phyloP scores from a whole-genome alignment of 2,888 invertebrate genomes.

The Pocota personata region DNA sequence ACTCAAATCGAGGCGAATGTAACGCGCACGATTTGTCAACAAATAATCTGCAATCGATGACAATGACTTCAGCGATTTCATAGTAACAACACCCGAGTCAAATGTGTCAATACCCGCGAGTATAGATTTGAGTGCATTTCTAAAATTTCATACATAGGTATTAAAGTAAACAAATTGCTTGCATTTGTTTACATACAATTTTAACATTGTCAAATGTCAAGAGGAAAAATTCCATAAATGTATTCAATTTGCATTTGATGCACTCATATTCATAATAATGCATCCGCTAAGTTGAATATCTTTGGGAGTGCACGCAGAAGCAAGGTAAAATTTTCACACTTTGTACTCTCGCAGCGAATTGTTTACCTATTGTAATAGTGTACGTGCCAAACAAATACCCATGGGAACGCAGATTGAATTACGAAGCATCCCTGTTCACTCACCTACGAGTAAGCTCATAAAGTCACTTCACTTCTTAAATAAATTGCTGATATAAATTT shows the following conservation, averaged over 20 bases:
- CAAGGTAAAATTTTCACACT: neutral
- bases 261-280: neutral
- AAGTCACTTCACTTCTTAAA: slow-evolving; percentile 29
- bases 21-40: slow-evolving; percentile 48
- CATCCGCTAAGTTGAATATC: slow-evolving; percentile 1
- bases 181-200: neutral
- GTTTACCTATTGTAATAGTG: slow-evolving; percentile 4
- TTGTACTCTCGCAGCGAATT: neutral
- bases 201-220: neutral
- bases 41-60: slow-evolving; percentile 42
- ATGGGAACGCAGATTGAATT: neutral
- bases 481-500: slow-evolving; percentile 49
- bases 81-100: neutral
- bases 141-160: slow-evolving; percentile 2
- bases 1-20: slow-evolving; percentile 6
- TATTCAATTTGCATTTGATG: neutral
- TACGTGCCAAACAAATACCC: neutral
- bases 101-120: slow-evolving; percentile 21
- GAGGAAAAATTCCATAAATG: neutral
- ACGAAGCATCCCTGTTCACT: slow-evolving; percentile 7
- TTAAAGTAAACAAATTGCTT: neutral
- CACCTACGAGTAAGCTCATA: slow-evolving; percentile 18
- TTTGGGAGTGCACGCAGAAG: neutral
- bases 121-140: slow-evolving; percentile 18
- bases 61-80: slow-evolving; percentile 30